Conservation (phyloP, 2,888 invertebrate genomes). For the Halictus ligatus region DNA sequence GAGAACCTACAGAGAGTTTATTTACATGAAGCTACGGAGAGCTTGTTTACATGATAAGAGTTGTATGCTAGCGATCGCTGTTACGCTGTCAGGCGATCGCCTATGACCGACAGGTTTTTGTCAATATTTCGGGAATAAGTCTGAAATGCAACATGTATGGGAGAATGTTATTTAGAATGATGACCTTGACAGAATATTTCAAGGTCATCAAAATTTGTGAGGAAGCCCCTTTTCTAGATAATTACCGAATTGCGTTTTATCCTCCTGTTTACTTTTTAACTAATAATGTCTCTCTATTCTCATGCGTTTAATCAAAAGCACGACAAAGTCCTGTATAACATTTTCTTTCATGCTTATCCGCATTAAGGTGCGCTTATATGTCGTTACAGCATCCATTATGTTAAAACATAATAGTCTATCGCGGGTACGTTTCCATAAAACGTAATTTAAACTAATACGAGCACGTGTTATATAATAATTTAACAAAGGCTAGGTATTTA, state of each 20-base stretch:
- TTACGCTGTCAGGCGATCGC: too few species aligned
- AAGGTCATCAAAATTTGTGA: too few species aligned
- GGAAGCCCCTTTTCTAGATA: too few species aligned
- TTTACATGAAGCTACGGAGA: too few species aligned
- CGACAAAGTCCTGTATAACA: not conserved
- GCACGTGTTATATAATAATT: not conserved
- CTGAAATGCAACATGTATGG: too few species aligned
- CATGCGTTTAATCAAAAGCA: not conserved
- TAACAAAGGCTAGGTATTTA: not conserved
- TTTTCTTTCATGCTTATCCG: not conserved
- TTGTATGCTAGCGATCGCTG: too few species aligned
- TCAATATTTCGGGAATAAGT: too few species aligned
- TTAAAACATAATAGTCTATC: not conserved
- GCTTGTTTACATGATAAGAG: too few species aligned
- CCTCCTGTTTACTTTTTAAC: not conserved
- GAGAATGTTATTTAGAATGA: too few species aligned
- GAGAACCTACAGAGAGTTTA: too few species aligned
- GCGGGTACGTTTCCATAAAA: not conserved
- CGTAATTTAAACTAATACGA: not conserved
- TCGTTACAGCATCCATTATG: not conserved
- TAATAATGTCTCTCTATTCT: not conserved
- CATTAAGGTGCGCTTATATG: not conserved
- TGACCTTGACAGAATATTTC: too few species aligned
- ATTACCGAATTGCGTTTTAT: not conserved
- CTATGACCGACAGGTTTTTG: too few species aligned